Conservation (phyloP, 2,888 invertebrate genomes). For the Gastracanthus pulcherrimus region DNA sequence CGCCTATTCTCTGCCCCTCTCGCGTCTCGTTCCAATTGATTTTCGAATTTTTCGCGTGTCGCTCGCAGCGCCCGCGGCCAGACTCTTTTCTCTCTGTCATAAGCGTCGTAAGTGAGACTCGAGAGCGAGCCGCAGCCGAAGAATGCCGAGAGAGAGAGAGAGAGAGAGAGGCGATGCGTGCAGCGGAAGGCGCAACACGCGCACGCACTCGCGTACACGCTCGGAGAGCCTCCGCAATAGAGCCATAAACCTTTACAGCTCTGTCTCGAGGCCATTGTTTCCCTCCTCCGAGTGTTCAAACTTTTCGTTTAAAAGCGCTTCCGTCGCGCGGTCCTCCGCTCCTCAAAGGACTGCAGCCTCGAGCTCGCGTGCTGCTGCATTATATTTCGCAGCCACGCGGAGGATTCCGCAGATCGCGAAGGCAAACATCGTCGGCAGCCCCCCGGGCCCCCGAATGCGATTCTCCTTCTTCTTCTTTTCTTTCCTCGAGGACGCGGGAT, state of each 20-base stretch:
- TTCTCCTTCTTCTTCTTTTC: too few relatives aligned
- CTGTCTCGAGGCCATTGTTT: conserved; percentile 10
- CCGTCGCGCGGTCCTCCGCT: background rate
- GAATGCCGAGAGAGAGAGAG: too few relatives aligned
- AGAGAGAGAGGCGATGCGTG: conserved; percentile 26
- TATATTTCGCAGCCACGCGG: background rate
- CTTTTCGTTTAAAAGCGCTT: too few relatives aligned
- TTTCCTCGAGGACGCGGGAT: background rate
- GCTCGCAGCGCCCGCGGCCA: background rate
- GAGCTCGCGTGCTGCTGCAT: too few relatives aligned
- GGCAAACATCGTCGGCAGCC: too few relatives aligned
- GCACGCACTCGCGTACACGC: background rate
- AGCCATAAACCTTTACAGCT: conserved; percentile 36
- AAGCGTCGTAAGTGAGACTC: too few relatives aligned
- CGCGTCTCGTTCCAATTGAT: background rate
- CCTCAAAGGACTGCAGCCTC: too few relatives aligned
- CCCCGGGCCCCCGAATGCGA: too few relatives aligned
- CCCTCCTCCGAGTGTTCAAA: background rate
- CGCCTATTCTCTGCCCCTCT: conserved; percentile 5
- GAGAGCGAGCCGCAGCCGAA: too few relatives aligned
- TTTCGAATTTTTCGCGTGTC: conserved; percentile 13
- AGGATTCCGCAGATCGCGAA: background rate
- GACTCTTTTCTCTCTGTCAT: too few relatives aligned
- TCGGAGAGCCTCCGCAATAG: conserved; percentile 19
- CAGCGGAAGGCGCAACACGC: conserved; percentile 12